phyloP scores from a whole-genome alignment of 2,797 vertebrate species.

The Austrolebias charrua region DNA sequence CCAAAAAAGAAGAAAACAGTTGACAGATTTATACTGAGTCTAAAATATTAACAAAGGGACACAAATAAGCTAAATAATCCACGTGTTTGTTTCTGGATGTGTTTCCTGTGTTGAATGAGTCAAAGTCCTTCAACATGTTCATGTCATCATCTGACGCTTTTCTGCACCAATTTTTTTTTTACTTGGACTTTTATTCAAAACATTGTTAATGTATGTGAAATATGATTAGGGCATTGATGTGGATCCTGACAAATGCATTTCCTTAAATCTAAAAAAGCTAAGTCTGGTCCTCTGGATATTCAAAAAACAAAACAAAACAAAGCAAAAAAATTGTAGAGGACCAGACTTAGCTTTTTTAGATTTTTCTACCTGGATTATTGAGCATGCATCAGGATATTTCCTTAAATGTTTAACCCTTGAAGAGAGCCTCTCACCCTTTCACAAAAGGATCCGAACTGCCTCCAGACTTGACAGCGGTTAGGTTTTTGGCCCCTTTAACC shows the following conservation, averaged over 20 bases:
- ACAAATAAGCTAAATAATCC: not conserved
- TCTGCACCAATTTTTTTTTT: not conserved
- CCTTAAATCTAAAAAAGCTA: no score
- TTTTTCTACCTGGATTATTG: no score
- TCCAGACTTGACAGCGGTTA: conserved; percentile 93
- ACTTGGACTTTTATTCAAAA: not conserved
- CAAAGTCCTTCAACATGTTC: not conserved
- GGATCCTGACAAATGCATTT: not conserved
- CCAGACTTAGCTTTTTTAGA: no score
- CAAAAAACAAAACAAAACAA: no score
- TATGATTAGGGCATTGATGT: no score
- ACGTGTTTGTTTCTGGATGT: no score
- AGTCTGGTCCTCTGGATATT: no score
- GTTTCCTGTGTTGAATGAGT: not conserved
- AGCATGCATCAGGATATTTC: no score
- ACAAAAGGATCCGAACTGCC: conserved; percentile 97
- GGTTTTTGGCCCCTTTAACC: conserved; percentile 96
- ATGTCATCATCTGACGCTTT: not conserved
- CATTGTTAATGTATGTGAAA: not conserved
- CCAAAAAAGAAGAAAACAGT: not conserved
- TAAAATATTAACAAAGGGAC: not conserved
- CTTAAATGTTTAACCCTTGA: not conserved
- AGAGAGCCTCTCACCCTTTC: conserved; percentile 85
- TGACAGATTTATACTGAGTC: not conserved
- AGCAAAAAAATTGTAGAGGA: no score